Evolutionary conservation across 1,140 invertebrate species (phyloP).

Genomic region (Acromyrmex charruanus): DNA sequence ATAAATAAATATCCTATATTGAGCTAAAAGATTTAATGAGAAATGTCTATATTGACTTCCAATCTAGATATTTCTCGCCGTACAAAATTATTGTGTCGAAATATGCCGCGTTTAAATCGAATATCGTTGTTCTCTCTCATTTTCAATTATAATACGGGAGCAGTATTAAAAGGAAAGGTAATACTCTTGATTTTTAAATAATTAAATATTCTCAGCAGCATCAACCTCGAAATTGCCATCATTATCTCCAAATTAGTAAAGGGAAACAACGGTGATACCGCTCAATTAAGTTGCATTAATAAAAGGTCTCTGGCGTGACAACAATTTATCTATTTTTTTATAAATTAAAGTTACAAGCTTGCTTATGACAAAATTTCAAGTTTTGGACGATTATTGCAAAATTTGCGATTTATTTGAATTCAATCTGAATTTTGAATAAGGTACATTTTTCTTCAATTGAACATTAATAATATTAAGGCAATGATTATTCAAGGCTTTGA

Average conservation of each 20-base stretch:
- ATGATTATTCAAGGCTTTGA: too few relatives aligned
- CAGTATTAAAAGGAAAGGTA: slow-evolving; percentile 32
- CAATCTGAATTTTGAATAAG: not conserved
- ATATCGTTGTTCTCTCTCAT: slow-evolving; percentile 19
- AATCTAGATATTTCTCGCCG: not conserved
- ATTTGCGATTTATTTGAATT: not conserved
- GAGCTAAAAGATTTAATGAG: not conserved
- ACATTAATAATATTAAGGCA: not conserved
- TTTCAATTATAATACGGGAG: slow-evolving; percentile 28
- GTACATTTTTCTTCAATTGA: not conserved
- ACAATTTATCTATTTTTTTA: not conserved
- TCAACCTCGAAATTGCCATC: not conserved
- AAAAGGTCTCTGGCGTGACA: not conserved
- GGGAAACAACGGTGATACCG: not conserved
- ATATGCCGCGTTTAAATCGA: slow-evolving; percentile 8
- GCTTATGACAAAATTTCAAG: not conserved
- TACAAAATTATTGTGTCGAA: slow-evolving; percentile 28
- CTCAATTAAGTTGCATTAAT: slow-evolving; percentile 38
- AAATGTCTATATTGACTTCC: not conserved
- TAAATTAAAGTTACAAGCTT: not conserved
- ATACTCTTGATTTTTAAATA: slow-evolving; percentile 37
- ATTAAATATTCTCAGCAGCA: slow-evolving; percentile 23
- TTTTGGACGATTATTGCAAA: too few relatives aligned
- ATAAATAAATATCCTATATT: not conserved
- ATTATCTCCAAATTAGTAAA: slow-evolving; percentile 2